Base-by-base conservation (phyloP, 2,797 vertebrate genomes). In the Uromys caudimaculatus region DNA sequence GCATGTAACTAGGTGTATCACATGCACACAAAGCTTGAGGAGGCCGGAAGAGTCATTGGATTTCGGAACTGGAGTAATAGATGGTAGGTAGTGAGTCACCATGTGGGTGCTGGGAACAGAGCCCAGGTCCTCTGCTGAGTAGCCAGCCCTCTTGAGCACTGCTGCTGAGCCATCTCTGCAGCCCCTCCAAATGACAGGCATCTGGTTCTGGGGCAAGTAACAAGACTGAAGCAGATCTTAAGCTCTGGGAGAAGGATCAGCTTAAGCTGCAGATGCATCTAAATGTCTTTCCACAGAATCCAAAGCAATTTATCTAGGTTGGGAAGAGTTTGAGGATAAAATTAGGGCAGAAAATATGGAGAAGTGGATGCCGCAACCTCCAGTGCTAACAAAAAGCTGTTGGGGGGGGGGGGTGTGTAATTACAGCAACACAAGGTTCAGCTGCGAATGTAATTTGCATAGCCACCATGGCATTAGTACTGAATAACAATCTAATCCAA, bases 351-450 rank as follows among this genome's bases (percentile, higher is more conserved):
- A 89, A 52, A 78, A 78, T 27, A 32, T 1, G 41, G 23, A 94
- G 64, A 88, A 76, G 76, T 16, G 67, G 52, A 50, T 64, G 73
- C 58, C 41, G 69, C 50, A 44, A 47, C 44, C 58, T 83, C 76
- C 17, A 75, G 35, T 44, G 52, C 60, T 94, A 86, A 89, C 60
- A n/a, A 75, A 94, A 85, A 92, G 62, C 82, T 90, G 64, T 56
- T 88, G 82, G 71, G 60, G 81, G 41, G 56, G 56, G 75, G 50
- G 0, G 4, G 64, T 38, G 92, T 84, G 62, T 84, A 81, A 88
- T 69, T 17, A 47, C 0, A 2, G 62, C 27, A 32, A 35, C 52
- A 54, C 19, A 3, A 19, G 29, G 60, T 69, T 90, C 54, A 56
- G 69, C 73, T 82, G 62, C 56, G 89, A 24, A n/a, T 58, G 58